Conservation (phyloP, 1,140 invertebrate genomes). For the Pogonomyrmex californicus region DNA sequence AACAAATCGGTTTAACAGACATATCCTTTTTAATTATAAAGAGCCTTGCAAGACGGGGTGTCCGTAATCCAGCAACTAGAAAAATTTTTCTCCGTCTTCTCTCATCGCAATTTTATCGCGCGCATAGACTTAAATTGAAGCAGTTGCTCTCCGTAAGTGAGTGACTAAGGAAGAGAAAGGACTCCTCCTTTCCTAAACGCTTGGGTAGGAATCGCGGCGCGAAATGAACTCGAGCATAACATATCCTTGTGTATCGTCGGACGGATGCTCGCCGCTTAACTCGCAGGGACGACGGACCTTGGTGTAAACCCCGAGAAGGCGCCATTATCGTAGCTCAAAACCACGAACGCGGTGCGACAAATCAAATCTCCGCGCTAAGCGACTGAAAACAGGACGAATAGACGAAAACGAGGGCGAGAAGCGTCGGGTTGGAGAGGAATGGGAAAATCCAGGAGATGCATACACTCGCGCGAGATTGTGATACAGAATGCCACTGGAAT, state of each 20-base stretch:
- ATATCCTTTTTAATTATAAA: slow-evolving; percentile 35
- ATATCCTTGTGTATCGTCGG: slow-evolving; percentile 73
- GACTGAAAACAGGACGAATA: slow-evolving; percentile 66
- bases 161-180: slow-evolving; percentile 68
- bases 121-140: slow-evolving; percentile 62
- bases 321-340: slow-evolving; percentile 78
- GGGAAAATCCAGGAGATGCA: slow-evolving; percentile 16
- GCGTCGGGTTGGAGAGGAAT: neutral
- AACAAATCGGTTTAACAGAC: neutral
- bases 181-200: slow-evolving; percentile 53
- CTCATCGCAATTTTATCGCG: slow-evolving; percentile 56
- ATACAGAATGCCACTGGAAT: slow-evolving; percentile 72
- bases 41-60: slow-evolving; percentile 2
- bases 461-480: slow-evolving; percentile 51
- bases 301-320: slow-evolving; percentile 67
- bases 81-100: slow-evolving; percentile 32
- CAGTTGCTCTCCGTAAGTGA: slow-evolving; percentile 66
- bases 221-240: slow-evolving; percentile 64
- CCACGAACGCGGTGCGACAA: slow-evolving; percentile 71
- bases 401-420: slow-evolving; percentile 25
- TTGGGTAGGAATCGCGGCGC: slow-evolving; percentile 50
- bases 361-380: slow-evolving; percentile 76
- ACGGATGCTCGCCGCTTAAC: slow-evolving; percentile 71
- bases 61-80: slow-evolving; percentile 37
- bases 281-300: slow-evolving; percentile 67